phyloP scores from a whole-genome alignment of 2,113 vertebrate genomes.

The Pollimyrus isidori region DNA sequence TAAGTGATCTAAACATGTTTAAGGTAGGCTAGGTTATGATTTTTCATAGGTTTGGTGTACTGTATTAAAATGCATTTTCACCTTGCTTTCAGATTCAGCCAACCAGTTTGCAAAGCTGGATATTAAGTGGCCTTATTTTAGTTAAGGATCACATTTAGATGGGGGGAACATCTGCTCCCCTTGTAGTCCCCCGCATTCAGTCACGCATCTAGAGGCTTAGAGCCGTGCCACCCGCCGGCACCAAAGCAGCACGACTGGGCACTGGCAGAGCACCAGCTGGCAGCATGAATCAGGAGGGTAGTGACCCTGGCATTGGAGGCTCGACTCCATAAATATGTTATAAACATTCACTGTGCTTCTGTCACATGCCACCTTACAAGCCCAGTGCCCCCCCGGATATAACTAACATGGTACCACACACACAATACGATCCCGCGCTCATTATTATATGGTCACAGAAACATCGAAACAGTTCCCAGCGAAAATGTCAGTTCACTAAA shows the following conservation, averaged over 20 bases:
- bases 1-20: no score
- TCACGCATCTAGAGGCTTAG: neutral
- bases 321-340: neutral
- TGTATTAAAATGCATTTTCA: no score
- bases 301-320: neutral
- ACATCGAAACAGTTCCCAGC: neutral
- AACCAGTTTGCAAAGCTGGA: neutral
- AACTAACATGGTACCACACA: neutral
- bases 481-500: neutral
- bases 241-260: neutral
- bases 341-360: neutral
- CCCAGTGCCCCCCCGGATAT: neutral
- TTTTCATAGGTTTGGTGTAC: no score
- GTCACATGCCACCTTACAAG: neutral
- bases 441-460: neutral
- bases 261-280: neutral
- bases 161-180: neutral
- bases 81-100: neutral
- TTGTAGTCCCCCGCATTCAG: neutral
- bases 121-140: neutral
- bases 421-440: neutral
- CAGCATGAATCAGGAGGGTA: neutral
- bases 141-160: neutral
- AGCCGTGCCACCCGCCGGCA: neutral
- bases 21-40: no score